Base-by-base conservation (phyloP, 2,113 vertebrate species). In the Hyperoodon ampullatus region DNA sequence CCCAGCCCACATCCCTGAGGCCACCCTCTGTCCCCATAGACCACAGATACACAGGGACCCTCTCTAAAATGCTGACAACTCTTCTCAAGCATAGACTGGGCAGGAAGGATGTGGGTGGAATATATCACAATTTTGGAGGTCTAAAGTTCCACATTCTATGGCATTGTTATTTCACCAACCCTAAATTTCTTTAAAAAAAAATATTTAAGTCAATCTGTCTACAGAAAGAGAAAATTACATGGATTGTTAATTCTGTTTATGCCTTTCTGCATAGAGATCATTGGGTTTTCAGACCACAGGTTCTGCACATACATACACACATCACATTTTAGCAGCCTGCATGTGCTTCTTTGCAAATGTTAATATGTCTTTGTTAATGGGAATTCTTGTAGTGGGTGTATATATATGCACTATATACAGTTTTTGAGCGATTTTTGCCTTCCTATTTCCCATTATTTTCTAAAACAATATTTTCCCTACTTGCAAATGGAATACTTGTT, bases 251-350 rank as follows among this genome's bases (percentile, higher is more conserved):
- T 95, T 97, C 92, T 96, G 87, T 88, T 74, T 95, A 95, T 86
- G 88, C 87, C 70, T 97, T 96, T 97, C 94, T 93, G 90, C 53
- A 93, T 93, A 95, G 95, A 96, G 92, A 97, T 88, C 95, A 68
- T 77, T 92, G 83, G 35, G 80, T 96, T 96, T 95, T 97, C 93
- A 88, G 92, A 94, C 47, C 90, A 82, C 92, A 92, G 84, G 7
- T 77, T 85, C 92, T 82, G 24, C 47, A 53, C 55, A 50, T 13
- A 89, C 42, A 83, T 63, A 63, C 2, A 63, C 75, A 88, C 65
- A 96, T 63, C 83, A 72, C 92, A 90, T 93, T 89, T 87, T 42
- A 89, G 53, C 83, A 95, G 83, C 19, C 87, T 88, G 70, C 50
- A 1, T 33, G 90, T 63, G 47, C 44, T 97, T 77, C 66, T 94